Percentiles rank a stretch among this genome's conserved stretches.
Evolutionary conservation across 2,797 vertebrate species (phyloP).

Genomic region (Philypnodon macrostomus): DNA sequence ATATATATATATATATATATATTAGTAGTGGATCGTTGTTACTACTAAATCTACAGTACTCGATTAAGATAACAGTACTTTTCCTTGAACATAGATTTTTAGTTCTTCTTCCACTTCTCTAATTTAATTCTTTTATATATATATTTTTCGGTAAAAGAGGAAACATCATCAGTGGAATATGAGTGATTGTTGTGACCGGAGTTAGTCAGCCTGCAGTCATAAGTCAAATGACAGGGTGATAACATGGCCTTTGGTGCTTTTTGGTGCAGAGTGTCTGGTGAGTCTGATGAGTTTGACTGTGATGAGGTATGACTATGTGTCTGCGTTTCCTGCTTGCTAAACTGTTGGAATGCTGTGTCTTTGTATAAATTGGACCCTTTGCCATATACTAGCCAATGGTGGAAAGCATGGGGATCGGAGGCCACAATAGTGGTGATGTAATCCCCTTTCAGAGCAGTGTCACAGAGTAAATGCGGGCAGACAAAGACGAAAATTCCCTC

Average conservation of each 20-base stretch:
- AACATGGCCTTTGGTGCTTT: conserved; percentile 18
- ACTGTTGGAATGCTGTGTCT: conserved; percentile 68
- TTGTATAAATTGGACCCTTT: conserved; percentile 57
- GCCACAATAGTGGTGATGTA: conserved; percentile 75
- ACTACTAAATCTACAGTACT: too few relatives aligned
- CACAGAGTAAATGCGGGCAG: conserved; percentile 57
- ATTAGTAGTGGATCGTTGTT: too few relatives aligned
- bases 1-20: too few relatives aligned
- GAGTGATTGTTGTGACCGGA: conserved; percentile 24
- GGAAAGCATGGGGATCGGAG: conserved; percentile 55
- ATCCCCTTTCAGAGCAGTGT: conserved; percentile 64
- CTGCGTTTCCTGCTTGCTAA: conserved; percentile 67
- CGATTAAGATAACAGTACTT: too few relatives aligned
- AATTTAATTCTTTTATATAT: neutral
- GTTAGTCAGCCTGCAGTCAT: conserved; percentile 58
- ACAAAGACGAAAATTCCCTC: conserved; percentile 58
- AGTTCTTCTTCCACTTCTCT: too few relatives aligned
- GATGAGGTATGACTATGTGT: conserved; percentile 57
- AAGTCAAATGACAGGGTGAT: conserved; percentile 51
- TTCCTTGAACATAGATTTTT: too few relatives aligned
- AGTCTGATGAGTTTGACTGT: conserved; percentile 61
- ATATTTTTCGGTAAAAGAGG: conserved; percentile 16
- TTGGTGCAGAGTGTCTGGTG: conserved; percentile 6
- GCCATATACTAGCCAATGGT: conserved; percentile 44
- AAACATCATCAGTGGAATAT: conserved; percentile 19